Evolutionary conservation across 30 jellyfish, hydroid and myxozoan genomes (phyloP).

Genomic region (Phacellophora camtschatica): DNA sequence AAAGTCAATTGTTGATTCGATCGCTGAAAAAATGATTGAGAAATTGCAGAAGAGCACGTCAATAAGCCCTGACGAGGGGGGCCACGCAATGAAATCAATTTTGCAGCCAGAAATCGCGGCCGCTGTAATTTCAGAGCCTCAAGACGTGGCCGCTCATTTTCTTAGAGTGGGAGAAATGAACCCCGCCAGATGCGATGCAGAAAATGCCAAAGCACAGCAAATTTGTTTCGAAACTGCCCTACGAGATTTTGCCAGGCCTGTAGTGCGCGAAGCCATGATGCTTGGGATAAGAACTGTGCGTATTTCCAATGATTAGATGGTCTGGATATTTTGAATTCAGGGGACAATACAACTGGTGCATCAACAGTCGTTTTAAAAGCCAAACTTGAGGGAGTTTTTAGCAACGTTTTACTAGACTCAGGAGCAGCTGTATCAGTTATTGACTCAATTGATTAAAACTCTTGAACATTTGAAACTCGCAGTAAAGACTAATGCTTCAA

Average conservation of each 20-base stretch:
- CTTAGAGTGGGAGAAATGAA: background rate
- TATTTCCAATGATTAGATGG: conserved; percentile 8
- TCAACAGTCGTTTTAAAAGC: background rate
- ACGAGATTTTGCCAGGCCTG: conserved; percentile 21
- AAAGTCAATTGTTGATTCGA: background rate
- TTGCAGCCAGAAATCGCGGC: conserved; percentile 27
- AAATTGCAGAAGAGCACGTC: conserved; percentile 15
- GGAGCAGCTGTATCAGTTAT: conserved; percentile 54
- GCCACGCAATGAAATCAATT: conserved; percentile 12
- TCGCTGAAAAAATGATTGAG: conserved; percentile 24
- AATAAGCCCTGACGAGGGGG: conserved; percentile 29
- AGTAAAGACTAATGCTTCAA: background rate
- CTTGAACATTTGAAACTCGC: conserved; percentile 4
- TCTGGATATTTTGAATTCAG: background rate
- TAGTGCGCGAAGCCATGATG: conserved; percentile 32
- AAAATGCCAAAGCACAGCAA: background rate
- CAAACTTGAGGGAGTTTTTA: background rate
- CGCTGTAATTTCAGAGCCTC: conserved; percentile 34
- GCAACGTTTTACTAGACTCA: conserved; percentile 36
- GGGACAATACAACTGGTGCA: conserved; percentile 5
- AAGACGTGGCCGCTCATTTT: conserved; percentile 43
- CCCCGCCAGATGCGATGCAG: conserved; percentile 28
- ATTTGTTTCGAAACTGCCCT: conserved; percentile 19
- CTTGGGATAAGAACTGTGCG: conserved; percentile 13
- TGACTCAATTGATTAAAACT: conserved; percentile 6